Evolutionary conservation across 2,113 vertebrate genomes (phyloP).

Genomic region (Ceratotherium simum): DNA sequence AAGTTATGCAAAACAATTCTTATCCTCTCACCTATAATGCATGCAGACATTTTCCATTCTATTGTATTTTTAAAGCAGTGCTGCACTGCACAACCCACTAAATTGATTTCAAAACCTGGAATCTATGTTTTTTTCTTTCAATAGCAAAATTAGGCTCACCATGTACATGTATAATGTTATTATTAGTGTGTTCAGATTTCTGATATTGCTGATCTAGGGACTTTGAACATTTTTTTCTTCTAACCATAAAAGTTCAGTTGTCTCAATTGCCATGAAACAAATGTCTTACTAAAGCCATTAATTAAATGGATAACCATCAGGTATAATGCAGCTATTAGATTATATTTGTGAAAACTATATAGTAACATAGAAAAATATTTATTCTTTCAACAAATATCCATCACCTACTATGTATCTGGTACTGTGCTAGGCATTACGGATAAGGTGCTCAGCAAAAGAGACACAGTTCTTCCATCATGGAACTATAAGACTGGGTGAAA

Average conservation of each 20-base stretch:
- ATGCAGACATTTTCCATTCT: background rate
- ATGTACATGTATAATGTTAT: background rate
- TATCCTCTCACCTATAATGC: background rate
- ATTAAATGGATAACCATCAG: background rate
- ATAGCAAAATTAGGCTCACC: constrained; percentile 14
- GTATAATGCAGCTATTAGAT: background rate
- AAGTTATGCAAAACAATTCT: constrained; percentile 12
- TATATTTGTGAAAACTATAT: background rate
- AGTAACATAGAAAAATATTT: background rate
- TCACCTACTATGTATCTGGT: background rate
- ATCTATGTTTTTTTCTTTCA: background rate
- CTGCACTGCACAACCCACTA: background rate
- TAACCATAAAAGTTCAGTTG: background rate
- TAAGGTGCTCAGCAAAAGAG: background rate
- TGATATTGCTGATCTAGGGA: background rate
- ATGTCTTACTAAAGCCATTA: background rate
- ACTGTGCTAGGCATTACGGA: background rate
- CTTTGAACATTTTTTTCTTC: constrained; percentile 27
- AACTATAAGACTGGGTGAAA: background rate
- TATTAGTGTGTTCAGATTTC: constrained; percentile 11
- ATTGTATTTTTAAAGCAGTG: constrained; percentile 41
- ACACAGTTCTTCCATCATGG: background rate
- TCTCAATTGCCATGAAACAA: constrained; percentile 32
- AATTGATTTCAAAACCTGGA: constrained; percentile 45
- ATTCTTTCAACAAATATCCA: background rate